Evolutionary conservation across 2,113 vertebrate genomes (phyloP).

Genomic region (Oostethus manadensis): DNA sequence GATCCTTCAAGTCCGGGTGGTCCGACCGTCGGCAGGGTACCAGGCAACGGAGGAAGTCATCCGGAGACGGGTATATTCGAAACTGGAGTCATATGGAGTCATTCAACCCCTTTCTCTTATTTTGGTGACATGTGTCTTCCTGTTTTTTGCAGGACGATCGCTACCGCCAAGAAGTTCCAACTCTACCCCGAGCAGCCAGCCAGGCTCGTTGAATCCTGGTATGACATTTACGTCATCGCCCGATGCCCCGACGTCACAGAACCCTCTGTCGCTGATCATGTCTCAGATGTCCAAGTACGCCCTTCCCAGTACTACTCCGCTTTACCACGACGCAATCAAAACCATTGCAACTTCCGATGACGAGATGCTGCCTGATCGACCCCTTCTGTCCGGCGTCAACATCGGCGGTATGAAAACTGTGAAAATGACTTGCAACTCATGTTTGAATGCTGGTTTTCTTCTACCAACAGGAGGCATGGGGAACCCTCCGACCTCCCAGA

Average conservation of each 20-base stretch:
- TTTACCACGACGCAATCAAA: constrained; percentile 99
- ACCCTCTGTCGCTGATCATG: constrained; percentile 96
- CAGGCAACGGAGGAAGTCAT: constrained; percentile 67
- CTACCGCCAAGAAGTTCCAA: constrained; percentile 78
- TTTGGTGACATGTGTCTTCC: constrained; percentile 13
- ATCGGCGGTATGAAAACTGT: constrained; percentile 76
- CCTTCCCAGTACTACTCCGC: constrained; percentile 94
- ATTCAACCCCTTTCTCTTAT: background rate
- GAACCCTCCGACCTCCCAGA: constrained; percentile 75
- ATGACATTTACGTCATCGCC: constrained; percentile 87
- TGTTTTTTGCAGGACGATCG: constrained; percentile 63
- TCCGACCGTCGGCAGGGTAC: constrained; percentile 65
- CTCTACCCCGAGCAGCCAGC: constrained; percentile 78
- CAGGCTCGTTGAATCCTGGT: constrained; percentile 80
- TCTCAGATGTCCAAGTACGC: constrained; percentile 99
- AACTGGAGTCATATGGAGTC: background rate
- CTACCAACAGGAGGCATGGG: constrained; percentile 73
- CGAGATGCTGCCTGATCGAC: constrained; percentile 86
- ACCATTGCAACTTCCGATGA: constrained; percentile 97
- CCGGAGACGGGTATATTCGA: constrained; percentile 65
- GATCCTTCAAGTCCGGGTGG: constrained; percentile 86
- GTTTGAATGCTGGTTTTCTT: background rate
- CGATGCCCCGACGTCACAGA: constrained; percentile 84
- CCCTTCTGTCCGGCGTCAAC: constrained; percentile 82
- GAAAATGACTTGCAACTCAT: background rate